These are phyloP conservation scores for Leucoraja ocellata DNA, from an alignment of 2,797 vertebrate species.

Conservation along the genomic window DNA sequence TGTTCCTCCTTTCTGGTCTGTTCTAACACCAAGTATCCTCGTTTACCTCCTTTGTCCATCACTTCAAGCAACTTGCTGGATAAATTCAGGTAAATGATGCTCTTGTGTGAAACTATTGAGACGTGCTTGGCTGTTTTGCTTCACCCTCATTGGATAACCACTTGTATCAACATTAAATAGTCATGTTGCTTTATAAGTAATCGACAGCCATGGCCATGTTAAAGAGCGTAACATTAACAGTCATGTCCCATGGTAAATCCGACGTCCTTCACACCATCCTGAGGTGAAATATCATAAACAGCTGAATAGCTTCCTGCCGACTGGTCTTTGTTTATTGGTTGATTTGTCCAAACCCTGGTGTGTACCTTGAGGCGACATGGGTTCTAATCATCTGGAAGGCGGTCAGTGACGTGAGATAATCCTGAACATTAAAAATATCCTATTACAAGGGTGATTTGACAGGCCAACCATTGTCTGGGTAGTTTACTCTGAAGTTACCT, in stretches of 20 bases:
- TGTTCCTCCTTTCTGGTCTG: neutral
- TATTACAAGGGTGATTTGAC: neutral
- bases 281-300: neutral
- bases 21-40: slow-evolving; percentile 7
- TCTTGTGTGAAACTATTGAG: slow-evolving; percentile 15
- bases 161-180: slow-evolving; percentile 23
- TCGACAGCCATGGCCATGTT: neutral
- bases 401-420: neutral
- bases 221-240: neutral
- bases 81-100: slow-evolving; percentile 26
- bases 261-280: neutral
- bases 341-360: neutral
- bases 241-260: neutral
- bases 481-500: neutral
- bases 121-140: neutral
- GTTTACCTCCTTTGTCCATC: slow-evolving; percentile 18
- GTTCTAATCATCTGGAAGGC: no score
- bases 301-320: neutral
- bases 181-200: slow-evolving; percentile 8
- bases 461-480: neutral
- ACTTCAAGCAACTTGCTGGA: slow-evolving; percentile 34
- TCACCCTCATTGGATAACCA: slow-evolving; percentile 30
- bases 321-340: neutral
- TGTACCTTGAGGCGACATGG: neutral
- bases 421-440: neutral